Evolutionary conservation across 2,113 vertebrate species (phyloP).

Genomic region (Oncorhynchus gorbuscha): DNA sequence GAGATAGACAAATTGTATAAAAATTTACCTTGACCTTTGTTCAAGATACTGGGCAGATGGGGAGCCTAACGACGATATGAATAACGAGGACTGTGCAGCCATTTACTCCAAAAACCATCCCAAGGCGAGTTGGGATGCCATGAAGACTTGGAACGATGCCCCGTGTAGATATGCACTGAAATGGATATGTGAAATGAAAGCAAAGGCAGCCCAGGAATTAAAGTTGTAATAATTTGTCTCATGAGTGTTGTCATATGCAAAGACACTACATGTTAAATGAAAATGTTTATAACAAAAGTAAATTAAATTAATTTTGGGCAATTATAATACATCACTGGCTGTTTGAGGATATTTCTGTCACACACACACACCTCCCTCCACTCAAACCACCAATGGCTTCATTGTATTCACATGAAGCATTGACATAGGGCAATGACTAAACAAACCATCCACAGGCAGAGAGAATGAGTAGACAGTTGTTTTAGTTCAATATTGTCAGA

Average conservation of each 20-base stretch:
- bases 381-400: too few species aligned
- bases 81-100: slow-evolving; percentile 65
- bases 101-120: slow-evolving; percentile 34
- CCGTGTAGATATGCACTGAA: slow-evolving; percentile 55
- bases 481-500: background rate
- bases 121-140: slow-evolving; percentile 30
- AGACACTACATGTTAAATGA: too few species aligned
- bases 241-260: too few species aligned
- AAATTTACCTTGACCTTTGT: background rate
- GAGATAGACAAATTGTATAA: background rate
- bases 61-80: slow-evolving; percentile 58
- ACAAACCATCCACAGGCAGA: too few species aligned
- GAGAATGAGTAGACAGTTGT: background rate
- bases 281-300: too few species aligned
- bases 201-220: slow-evolving; percentile 14
- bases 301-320: too few species aligned
- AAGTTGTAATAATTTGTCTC: too few species aligned
- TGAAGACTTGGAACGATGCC: slow-evolving; percentile 68
- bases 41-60: slow-evolving; percentile 64
- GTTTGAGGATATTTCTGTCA: too few species aligned
- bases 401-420: too few species aligned
- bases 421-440: too few species aligned
- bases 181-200: slow-evolving; percentile 71
- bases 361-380: too few species aligned
- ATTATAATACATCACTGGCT: too few species aligned